Conservation (phyloP, 2,888 invertebrate genomes). For the Limnephilus rhombicus region DNA sequence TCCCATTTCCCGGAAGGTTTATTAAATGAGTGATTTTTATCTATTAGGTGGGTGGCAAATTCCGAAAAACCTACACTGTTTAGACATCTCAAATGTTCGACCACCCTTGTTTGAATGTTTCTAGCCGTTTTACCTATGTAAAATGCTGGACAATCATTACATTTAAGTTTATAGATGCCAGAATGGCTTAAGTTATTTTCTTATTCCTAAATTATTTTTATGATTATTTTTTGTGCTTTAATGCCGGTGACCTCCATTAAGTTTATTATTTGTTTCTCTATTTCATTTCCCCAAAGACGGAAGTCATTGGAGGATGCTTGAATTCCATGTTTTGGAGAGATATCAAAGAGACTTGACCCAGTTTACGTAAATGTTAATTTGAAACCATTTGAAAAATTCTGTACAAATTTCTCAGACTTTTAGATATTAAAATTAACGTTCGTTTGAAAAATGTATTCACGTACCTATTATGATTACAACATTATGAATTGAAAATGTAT, state of each 20-base stretch:
- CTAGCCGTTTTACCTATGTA: too few relatives aligned
- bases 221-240: too few relatives aligned
- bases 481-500: background rate
- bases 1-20: too few relatives aligned
- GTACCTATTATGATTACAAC: background rate
- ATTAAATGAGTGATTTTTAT: too few relatives aligned
- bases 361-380: background rate
- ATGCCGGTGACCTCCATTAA: background rate
- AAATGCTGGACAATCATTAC: too few relatives aligned
- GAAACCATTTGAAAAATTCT: background rate
- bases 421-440: background rate
- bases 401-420: background rate
- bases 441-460: background rate
- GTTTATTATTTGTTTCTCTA: background rate
- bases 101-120: too few relatives aligned
- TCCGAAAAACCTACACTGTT: too few relatives aligned
- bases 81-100: too few relatives aligned
- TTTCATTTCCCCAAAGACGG: background rate
- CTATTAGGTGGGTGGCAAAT: too few relatives aligned
- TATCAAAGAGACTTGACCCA: background rate
- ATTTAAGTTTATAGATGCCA: too few relatives aligned
- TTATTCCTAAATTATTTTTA: too few relatives aligned
- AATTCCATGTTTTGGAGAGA: background rate
- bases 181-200: too few relatives aligned
- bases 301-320: background rate